Conservation (phyloP, 2,888 invertebrate species). For the Thereva unica region DNA sequence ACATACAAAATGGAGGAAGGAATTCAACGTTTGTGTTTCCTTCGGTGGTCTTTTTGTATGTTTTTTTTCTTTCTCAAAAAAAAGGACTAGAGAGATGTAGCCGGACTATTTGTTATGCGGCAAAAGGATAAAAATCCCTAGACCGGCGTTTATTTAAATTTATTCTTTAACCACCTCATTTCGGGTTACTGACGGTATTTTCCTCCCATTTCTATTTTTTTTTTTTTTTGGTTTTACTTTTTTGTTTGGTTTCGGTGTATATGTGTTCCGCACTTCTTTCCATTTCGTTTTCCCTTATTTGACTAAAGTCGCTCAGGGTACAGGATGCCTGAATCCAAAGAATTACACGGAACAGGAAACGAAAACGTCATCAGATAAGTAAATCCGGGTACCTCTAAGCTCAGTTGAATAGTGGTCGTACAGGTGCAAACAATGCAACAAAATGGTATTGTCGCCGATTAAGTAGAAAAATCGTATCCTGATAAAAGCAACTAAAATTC, state of each 20-base stretch:
- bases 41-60: slow-evolving; percentile 16
- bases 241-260: too few relatives aligned
- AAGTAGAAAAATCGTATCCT: slow-evolving; percentile 25
- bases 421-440: slow-evolving; percentile 40
- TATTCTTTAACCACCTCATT: slow-evolving; percentile 57
- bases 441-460: slow-evolving; percentile 20
- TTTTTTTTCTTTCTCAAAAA: too few relatives aligned
- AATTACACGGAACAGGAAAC: slow-evolving; percentile 36
- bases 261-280: not conserved
- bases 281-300: not conserved
- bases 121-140: slow-evolving; percentile 58
- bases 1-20: slow-evolving; percentile 24
- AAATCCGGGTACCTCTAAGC: slow-evolving; percentile 35
- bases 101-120: slow-evolving; percentile 53
- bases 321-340: slow-evolving; percentile 13
- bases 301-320: slow-evolving; percentile 7
- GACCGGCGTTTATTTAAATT: slow-evolving; percentile 60
- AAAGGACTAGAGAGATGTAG: slow-evolving; percentile 30
- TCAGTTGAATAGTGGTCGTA: slow-evolving; percentile 37
- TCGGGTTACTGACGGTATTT: slow-evolving; percentile 51
- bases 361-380: slow-evolving; percentile 41
- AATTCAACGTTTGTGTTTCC: slow-evolving; percentile 32
- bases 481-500: slow-evolving; percentile 16
- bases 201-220: slow-evolving; percentile 29
- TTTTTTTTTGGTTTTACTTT: slow-evolving; percentile 38